Evolutionary conservation across 2,113 vertebrate genomes (phyloP).

Genomic region (Thamnophis sirtalis): DNA sequence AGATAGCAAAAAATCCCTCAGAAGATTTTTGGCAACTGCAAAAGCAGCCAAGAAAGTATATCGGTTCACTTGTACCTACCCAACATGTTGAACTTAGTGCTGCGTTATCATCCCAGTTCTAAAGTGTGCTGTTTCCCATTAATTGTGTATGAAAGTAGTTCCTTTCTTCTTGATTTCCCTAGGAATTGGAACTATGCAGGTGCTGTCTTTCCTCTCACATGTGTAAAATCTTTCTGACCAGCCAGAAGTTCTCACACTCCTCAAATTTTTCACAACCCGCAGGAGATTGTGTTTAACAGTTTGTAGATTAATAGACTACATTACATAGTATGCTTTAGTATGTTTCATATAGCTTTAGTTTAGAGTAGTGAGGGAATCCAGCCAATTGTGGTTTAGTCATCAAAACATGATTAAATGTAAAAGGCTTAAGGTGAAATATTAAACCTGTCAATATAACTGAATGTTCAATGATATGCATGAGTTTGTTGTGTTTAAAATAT

Average conservation of each 20-base stretch:
- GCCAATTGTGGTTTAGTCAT: neutral
- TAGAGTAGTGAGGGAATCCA: neutral
- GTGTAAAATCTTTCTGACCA: neutral
- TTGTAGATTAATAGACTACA: neutral
- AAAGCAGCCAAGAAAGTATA: neutral
- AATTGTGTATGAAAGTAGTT: neutral
- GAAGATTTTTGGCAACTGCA: neutral
- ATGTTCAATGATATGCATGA: neutral
- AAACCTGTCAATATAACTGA: neutral
- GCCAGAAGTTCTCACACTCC: neutral
- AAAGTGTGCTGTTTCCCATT: neutral
- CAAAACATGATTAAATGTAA: neutral
- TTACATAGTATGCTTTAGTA: neutral
- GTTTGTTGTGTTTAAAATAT: neutral
- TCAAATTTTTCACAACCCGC: neutral
- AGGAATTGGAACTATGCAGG: neutral
- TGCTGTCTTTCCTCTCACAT: neutral
- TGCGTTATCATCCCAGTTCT: neutral
- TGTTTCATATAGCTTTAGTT: neutral
- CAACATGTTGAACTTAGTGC: neutral
- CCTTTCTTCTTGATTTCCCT: neutral
- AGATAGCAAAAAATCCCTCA: neutral
- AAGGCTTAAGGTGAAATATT: neutral
- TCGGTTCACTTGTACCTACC: neutral
- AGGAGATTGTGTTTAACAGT: neutral